A percentile compares a stretch with the other conserved stretches of the same genome.
phyloP scores from a whole-genome alignment of 2,888 invertebrate species.

The Sesia apiformis region DNA sequence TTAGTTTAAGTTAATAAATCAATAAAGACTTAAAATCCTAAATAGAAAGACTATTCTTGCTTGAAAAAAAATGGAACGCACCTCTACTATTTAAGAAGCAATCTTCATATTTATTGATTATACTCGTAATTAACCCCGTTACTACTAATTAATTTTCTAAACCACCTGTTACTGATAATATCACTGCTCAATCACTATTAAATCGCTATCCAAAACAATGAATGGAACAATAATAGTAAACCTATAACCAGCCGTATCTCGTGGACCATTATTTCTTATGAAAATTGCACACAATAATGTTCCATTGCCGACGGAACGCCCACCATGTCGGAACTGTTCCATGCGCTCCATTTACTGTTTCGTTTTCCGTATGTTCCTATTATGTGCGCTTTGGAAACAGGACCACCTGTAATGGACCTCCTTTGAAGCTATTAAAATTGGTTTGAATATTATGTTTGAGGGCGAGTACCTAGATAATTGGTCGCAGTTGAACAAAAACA shows the following conservation, averaged over 20 bases:
- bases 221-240: not conserved
- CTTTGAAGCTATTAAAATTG: not conserved
- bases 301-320: slow-evolving; percentile 8
- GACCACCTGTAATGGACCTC: slow-evolving; percentile 3
- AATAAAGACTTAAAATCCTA: too few species aligned
- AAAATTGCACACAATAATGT: slow-evolving; percentile 14
- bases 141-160: too few species aligned
- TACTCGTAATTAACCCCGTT: too few species aligned
- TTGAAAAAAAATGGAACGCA: too few species aligned
- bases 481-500: too few species aligned
- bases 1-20: too few species aligned
- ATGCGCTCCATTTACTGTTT: slow-evolving; percentile 7
- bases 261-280: slow-evolving; percentile 8
- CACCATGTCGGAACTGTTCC: slow-evolving; percentile 4
- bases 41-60: too few species aligned
- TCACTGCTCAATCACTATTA: not conserved
- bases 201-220: not conserved
- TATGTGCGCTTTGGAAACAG: slow-evolving; percentile 1
- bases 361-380: slow-evolving; percentile 9
- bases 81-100: too few species aligned
- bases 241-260: slow-evolving; percentile 1
- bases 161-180: not conserved
- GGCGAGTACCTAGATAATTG: too few species aligned
- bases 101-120: too few species aligned
- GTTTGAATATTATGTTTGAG: not conserved